Base-by-base conservation (phyloP, 2,888 invertebrate genomes). In the Pseudolycoriella hygida region DNA sequence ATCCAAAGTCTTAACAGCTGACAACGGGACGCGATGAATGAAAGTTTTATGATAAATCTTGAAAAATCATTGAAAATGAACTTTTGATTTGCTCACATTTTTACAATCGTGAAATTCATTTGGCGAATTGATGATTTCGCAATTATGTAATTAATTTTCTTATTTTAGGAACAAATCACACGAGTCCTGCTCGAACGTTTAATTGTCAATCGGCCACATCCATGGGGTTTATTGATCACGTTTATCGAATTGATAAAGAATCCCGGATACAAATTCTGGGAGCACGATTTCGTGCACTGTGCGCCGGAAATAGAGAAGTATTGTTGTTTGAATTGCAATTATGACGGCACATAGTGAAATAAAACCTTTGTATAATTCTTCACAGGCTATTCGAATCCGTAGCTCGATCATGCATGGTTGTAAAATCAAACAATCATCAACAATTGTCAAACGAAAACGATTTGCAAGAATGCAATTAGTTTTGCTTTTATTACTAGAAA, bases 171-270 rank as follows among this genome's bases (percentile, higher is more conserved):
- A 65, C 97, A 97, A 64, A 96, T 97, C 45, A 96, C 94, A 0
- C 71, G 96, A 57, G 97, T 97, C 54, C 71, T 99, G 45, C 73
- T 99, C 47, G 98, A 99, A 62, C 72, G 98, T 54, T 73, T 99
- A 48, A 97, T 99, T 53, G 97, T 97, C 1, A 96, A 97, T 67
- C 74, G 98, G 42, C 98, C 98, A 3, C 98, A 98, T 67, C 98
- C 98, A 0, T 99, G 98, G 98, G 98, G 98, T 12, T 70, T 99
- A 40, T 73, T 98, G 32, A 94, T 98, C 53, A 99, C 98, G 0
- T 98, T 98, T 67, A 97, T 97, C 53, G 98, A 99, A 64, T 75
- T 99, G 49, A 97, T 99, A 58, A 96, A 97, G 66, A 98, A 98
- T 69, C 94, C 93, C 5, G 80, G 82, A 18, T 98, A 96, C 71